These are phyloP conservation scores for Holotrichia oblita DNA, from an alignment of 1,140 invertebrate species.

Conservation along the genomic window DNA sequence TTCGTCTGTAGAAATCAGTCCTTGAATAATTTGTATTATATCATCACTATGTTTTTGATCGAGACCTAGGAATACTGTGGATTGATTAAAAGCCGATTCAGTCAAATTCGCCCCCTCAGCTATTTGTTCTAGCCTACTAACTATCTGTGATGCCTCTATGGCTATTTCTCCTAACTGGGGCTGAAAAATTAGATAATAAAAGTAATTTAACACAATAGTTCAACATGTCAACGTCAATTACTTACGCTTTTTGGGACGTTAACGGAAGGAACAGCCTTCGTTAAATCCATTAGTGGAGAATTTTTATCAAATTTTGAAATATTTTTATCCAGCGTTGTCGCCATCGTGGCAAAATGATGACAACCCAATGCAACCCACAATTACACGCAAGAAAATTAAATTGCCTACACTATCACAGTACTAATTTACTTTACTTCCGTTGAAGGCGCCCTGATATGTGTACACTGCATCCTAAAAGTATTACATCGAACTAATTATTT, in stretches of 20 bases:
- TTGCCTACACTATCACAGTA: no score
- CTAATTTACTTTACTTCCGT: no score
- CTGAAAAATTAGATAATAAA: constrained; percentile 45
- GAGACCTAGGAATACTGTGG: constrained; percentile 58
- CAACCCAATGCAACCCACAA: not conserved
- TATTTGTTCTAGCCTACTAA: constrained; percentile 59
- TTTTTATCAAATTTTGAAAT: constrained; percentile 19
- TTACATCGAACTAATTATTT: no score
- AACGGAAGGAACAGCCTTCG: not conserved
- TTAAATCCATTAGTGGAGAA: constrained; percentile 27
- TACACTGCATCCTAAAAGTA: no score
- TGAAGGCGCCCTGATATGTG: no score
- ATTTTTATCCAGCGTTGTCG: constrained; percentile 38
- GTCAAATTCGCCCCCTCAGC: constrained; percentile 51
- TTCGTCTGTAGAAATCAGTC: constrained; percentile 60
- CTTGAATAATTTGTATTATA: constrained; percentile 58
- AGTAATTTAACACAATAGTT: constrained; percentile 11
- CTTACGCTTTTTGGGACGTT: constrained; percentile 16
- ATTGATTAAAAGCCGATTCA: constrained; percentile 50
- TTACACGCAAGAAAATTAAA: not conserved
- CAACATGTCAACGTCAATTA: constrained; percentile 5
- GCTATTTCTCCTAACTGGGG: constrained; percentile 58
- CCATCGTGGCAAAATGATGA: constrained; percentile 47
- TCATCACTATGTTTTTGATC: constrained; percentile 56
- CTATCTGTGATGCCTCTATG: constrained; percentile 60